Percentiles rank a stretch among this genome's conserved stretches.
Evolutionary conservation across 2,797 vertebrate species (phyloP).

Genomic region (Gephyroberyx darwinii): DNA sequence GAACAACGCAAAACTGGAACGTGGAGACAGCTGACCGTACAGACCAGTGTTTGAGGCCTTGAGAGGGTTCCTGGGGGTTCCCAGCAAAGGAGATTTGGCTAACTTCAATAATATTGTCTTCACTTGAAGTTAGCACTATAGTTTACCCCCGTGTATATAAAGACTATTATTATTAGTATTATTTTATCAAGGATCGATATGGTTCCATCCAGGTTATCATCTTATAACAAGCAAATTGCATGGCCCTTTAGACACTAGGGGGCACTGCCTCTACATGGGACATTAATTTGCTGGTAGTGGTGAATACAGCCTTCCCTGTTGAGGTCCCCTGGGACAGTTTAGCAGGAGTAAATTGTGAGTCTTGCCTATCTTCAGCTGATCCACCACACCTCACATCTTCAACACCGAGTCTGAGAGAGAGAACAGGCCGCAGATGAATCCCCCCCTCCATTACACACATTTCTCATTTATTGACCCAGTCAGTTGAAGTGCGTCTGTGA

Average conservation of each 20-base stretch:
- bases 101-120: too few relatives aligned
- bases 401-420: background rate
- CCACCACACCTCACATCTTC: slow-evolving; percentile 30
- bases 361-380: slow-evolving; percentile 50
- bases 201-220: background rate
- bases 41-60: too few relatives aligned
- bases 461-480: slow-evolving; percentile 37
- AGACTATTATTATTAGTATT: background rate
- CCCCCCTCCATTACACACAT: slow-evolving; percentile 22
- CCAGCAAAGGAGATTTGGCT: too few relatives aligned
- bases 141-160: too few relatives aligned
- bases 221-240: slow-evolving; percentile 1
- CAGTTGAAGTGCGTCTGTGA: slow-evolving; percentile 4
- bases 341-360: slow-evolving; percentile 44
- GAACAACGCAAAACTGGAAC: too few relatives aligned
- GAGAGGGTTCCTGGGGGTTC: too few relatives aligned
- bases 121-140: too few relatives aligned
- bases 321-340: slow-evolving; percentile 20
- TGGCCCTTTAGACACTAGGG: slow-evolving; percentile 62
- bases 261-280: slow-evolving; percentile 60
- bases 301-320: background rate
- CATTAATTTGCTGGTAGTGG: background rate
- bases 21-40: too few relatives aligned
- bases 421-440: slow-evolving; percentile 20
- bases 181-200: background rate